Conservation (phyloP, 2,113 vertebrate species). For the Columba livia region DNA sequence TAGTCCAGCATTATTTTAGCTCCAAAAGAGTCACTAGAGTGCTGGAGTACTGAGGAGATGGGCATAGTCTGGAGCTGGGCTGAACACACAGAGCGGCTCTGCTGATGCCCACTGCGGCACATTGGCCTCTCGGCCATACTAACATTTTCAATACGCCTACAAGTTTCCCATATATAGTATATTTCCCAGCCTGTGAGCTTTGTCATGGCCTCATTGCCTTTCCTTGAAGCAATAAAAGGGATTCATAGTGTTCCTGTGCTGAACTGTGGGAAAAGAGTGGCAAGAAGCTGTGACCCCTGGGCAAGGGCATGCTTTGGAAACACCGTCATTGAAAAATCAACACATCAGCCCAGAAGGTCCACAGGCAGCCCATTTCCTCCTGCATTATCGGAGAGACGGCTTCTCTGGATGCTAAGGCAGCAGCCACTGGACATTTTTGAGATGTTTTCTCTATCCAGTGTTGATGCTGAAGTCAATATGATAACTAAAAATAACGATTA, state of each 20-base stretch:
- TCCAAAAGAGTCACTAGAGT: background rate
- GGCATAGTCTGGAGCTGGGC: background rate
- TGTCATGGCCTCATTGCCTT: background rate
- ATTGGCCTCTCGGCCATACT: background rate
- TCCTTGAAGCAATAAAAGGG: conserved; percentile 41
- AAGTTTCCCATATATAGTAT: conserved; percentile 45
- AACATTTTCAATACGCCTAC: background rate
- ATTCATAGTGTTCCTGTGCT: conserved; percentile 61
- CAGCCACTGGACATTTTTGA: conserved; percentile 40
- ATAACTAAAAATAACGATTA: conserved; percentile 68
- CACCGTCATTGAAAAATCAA: conserved; percentile 66
- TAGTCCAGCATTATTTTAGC: background rate
- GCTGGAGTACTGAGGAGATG: background rate
- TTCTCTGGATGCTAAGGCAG: conserved; percentile 52
- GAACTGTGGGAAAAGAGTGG: conserved; percentile 74
- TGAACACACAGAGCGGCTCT: background rate
- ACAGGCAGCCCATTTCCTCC: conserved; percentile 4
- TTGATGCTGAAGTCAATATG: conserved; percentile 6
- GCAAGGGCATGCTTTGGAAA: conserved; percentile 65
- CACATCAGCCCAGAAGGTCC: conserved; percentile 55
- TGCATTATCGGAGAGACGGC: background rate
- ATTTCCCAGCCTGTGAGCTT: background rate
- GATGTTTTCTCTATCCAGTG: conserved; percentile 41
- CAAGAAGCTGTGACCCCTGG: conserved; percentile 54
- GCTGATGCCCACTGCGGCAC: fast-evolving